phyloP scores from a whole-genome alignment of 1,140 invertebrate species.

The Zaprionus camerounensis region DNA sequence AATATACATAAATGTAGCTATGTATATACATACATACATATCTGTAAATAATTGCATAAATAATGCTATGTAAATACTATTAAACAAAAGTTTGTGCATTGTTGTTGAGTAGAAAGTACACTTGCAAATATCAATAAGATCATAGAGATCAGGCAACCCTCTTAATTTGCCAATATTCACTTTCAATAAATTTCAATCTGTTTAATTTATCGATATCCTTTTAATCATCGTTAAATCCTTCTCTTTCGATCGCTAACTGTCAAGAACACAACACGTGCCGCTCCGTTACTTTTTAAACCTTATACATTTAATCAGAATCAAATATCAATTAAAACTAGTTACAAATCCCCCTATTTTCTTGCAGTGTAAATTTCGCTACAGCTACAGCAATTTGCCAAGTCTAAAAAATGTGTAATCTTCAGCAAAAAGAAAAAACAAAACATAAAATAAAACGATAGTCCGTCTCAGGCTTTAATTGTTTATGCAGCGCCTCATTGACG shows the following conservation, averaged over 20 bases:
- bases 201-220: too few relatives aligned
- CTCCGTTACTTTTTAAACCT: too few relatives aligned
- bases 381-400: slow-evolving; percentile 17
- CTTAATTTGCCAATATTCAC: too few relatives aligned
- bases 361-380: slow-evolving; percentile 9
- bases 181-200: too few relatives aligned
- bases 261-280: too few relatives aligned
- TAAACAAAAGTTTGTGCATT: slow-evolving; percentile 48
- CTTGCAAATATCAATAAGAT: slow-evolving; percentile 9
- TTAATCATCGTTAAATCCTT: too few relatives aligned
- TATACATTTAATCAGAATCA: neutral
- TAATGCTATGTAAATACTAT: slow-evolving; percentile 63
- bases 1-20: slow-evolving; percentile 13
- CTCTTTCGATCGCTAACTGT: too few relatives aligned
- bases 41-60: slow-evolving; percentile 35
- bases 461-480: slow-evolving; percentile 73
- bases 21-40: neutral
- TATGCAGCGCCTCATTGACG: slow-evolving; percentile 77
- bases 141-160: too few relatives aligned
- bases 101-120: neutral
- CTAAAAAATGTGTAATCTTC: slow-evolving; percentile 70
- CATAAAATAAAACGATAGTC: slow-evolving; percentile 45
- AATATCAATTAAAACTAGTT: too few relatives aligned
- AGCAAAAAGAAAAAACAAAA: slow-evolving; percentile 52
- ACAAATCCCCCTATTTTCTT: neutral